Evolutionary conservation across 2,888 invertebrate genomes (phyloP), one percentile per base, ranked within the genome.

Genomic region (Melanargia galathea): DNA sequence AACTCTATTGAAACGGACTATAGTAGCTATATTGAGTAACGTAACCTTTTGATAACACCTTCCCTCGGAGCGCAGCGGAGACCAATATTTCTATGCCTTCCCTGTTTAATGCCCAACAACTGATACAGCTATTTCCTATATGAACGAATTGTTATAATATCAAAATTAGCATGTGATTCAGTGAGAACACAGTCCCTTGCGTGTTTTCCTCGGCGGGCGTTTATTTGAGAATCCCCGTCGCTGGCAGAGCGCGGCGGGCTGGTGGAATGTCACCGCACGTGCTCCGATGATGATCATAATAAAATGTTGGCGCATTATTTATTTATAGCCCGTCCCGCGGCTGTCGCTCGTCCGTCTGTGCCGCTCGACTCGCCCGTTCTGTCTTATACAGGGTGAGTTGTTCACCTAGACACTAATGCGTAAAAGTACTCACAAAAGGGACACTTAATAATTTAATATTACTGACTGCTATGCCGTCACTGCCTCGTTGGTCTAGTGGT

Each of bases 281-380:
- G 90, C 87, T 82, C 83, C 77, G 79, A 79, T 88, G 70, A 77
- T 78, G 88, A 91, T 90, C 89, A 91, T 90, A 90, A 90, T 90
- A 90, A 90, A 88, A 90, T 90, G 88, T 87, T 90, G 87, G 88
- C 89, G 90, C 89, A 90, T 90, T 89, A 90, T 88, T 90, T 90
- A 90, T 91, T 90, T 90, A 91, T 91, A 90, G 90, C 82, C 78
- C 80, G 84, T 84, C 86, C 86, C 83, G 88, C 90, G 89, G 89
- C 90, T 90, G 90, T 90, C 90, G 90, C 81, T 84, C 87, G 88
- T 87, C 85, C 83, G 89, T 89, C 87, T 83, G 87, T 86, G 83
- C 80, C 81, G 78, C 81, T 67, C 72, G 73, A 78, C 81, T 67
- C 72, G 73, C 76, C 73, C 81, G 79, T 80, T 30, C 6, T 30